Conservation (phyloP, 2,113 vertebrate species). For the Muscicapa adusta region DNA sequence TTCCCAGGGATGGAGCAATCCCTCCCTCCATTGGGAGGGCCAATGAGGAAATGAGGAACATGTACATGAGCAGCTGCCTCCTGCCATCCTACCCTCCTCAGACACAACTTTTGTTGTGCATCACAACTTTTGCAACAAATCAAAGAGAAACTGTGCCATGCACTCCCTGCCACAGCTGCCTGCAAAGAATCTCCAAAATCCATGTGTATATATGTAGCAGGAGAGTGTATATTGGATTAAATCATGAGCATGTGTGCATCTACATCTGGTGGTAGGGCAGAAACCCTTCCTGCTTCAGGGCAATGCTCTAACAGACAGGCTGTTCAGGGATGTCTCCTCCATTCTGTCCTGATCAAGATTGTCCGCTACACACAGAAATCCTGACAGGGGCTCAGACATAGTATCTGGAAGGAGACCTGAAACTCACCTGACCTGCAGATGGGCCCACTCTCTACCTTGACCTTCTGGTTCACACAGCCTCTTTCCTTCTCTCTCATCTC, state of each 20-base stretch:
- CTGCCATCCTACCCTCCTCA: background rate
- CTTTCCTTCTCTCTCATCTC: background rate
- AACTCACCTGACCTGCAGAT: background rate
- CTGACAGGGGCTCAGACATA: background rate
- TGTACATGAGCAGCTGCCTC: background rate
- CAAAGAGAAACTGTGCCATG: fast-evolving
- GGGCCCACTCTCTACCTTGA: background rate
- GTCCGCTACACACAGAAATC: background rate
- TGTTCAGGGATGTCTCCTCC: background rate
- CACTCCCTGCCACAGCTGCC: background rate
- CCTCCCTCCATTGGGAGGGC: background rate
- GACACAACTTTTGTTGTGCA: fast-evolving
- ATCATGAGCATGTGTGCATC: fast-evolving
- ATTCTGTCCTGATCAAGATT: background rate
- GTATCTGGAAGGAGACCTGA: background rate
- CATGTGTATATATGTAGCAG: fast-evolving
- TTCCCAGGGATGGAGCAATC: background rate
- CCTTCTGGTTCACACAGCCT: background rate
- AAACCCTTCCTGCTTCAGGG: background rate
- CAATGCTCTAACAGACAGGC: background rate
- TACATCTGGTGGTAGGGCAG: background rate
- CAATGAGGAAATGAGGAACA: background rate
- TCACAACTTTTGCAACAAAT: background rate
- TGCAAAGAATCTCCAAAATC: background rate
- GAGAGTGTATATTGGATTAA: background rate